Percentiles rank a stretch among this genome's conserved stretches.
Conservation (phyloP, 2,797 vertebrate genomes). For the Pygocentrus nattereri region DNA sequence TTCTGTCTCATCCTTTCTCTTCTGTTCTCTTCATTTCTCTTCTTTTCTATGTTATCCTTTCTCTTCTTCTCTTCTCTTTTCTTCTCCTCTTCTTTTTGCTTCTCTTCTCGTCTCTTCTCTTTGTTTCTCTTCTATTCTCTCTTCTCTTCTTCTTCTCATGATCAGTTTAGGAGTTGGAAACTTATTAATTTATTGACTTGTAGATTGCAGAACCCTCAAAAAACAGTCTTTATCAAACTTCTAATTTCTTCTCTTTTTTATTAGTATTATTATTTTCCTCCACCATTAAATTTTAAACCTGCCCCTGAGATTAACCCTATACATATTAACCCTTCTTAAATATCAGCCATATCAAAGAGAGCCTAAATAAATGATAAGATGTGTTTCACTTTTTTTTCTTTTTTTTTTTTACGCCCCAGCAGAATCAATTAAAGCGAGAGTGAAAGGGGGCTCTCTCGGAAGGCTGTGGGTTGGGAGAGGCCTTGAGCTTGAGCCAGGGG, state of each 20-base stretch:
- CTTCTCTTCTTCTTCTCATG: neutral
- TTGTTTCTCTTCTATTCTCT: too few relatives aligned
- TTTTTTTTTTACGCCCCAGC: constrained; percentile 72
- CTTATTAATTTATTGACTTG: constrained; percentile 25
- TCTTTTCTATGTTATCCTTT: too few relatives aligned
- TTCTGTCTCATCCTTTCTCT: too few relatives aligned
- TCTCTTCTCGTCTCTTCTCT: neutral
- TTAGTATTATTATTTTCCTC: constrained; percentile 73
- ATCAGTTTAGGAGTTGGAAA: neutral
- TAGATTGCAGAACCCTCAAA: constrained; percentile 31
- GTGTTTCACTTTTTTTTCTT: constrained; percentile 62
- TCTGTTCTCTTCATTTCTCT: too few relatives aligned
- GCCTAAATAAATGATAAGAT: constrained; percentile 82
- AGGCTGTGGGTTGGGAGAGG: constrained; percentile 64
- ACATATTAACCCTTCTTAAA: constrained; percentile 86
- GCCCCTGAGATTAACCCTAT: constrained; percentile 78
- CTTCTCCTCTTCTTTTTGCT: too few relatives aligned
- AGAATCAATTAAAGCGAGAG: constrained; percentile 80
- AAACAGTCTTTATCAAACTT: constrained; percentile 57
- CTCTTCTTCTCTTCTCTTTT: too few relatives aligned
- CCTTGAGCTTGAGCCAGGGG: constrained; percentile 69
- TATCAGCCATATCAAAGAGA: constrained; percentile 82
- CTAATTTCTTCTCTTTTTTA: constrained; percentile 64
- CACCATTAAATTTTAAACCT: constrained; percentile 80
- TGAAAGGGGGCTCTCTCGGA: constrained; percentile 67